These are phyloP conservation scores for Epinotia brunnichana DNA, from an alignment of 2,888 invertebrate genomes.

Conservation along the genomic window DNA sequence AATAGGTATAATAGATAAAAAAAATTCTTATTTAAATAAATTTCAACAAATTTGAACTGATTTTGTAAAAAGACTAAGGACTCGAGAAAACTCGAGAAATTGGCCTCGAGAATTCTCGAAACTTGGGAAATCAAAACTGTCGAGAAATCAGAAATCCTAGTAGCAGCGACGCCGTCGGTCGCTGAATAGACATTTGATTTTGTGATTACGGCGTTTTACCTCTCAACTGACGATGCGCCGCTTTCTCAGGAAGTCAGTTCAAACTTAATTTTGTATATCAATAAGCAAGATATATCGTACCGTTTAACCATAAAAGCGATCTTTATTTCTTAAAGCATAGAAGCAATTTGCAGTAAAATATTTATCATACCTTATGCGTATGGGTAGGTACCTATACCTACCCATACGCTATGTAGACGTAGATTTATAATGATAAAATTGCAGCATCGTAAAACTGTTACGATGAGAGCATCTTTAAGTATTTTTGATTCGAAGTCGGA, in stretches of 20 bases:
- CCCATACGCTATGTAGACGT: conserved; percentile 19
- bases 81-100: no score
- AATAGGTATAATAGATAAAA: no score
- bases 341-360: conserved; percentile 61
- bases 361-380: no score
- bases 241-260: not conserved
- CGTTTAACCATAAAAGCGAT: conserved; percentile 47
- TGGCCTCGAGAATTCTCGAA: no score
- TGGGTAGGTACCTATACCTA: conserved; percentile 2
- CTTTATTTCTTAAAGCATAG: conserved; percentile 52
- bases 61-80: no score
- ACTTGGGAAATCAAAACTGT: no score
- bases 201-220: conserved; percentile 50
- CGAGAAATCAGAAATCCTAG: no score
- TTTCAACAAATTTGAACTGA: no score
- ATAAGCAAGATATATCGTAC: conserved; percentile 28
- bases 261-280: conserved; percentile 26
- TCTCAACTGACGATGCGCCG: not conserved
- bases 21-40: no score
- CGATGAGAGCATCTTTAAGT: conserved; percentile 56
- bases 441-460: conserved; percentile 65
- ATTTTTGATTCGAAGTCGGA: conserved; percentile 63
- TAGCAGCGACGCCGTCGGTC: not conserved
- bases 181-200: conserved; percentile 47
- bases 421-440: conserved; percentile 54